Evolutionary conservation across 2,113 vertebrate genomes (phyloP).

Genomic region (Rhea pennata): DNA sequence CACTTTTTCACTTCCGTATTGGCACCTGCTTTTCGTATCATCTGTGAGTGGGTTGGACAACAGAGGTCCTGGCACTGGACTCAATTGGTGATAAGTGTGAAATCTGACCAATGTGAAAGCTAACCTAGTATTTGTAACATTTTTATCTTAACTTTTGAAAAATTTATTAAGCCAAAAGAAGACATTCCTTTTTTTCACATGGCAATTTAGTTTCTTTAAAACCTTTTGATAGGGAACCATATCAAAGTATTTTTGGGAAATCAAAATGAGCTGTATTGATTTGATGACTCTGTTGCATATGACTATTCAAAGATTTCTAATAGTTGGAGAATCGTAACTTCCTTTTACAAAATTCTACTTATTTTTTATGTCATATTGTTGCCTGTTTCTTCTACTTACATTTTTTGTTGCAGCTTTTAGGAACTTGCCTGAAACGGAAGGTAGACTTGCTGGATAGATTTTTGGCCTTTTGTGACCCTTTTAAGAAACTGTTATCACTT

Average conservation of each 20-base stretch:
- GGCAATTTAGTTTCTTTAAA: neutral
- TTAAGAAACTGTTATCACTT: accelerated
- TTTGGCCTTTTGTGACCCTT: neutral
- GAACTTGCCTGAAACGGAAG: neutral
- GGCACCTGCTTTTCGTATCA: neutral
- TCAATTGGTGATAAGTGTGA: neutral
- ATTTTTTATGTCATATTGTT: neutral
- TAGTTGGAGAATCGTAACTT: neutral
- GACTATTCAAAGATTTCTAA: neutral
- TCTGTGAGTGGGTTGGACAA: neutral
- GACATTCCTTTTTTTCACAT: neutral
- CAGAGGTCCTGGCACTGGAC: neutral
- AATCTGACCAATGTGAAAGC: neutral
- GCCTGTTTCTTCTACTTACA: neutral
- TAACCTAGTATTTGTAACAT: neutral
- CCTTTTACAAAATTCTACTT: neutral
- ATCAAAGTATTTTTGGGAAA: neutral
- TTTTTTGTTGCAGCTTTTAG: neutral
- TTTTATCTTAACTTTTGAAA: neutral
- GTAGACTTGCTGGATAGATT: accelerated
- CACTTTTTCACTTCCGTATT: neutral
- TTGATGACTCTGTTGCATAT: neutral
- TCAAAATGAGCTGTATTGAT: neutral
- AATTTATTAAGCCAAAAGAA: neutral
- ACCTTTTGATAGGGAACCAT: neutral